Base-by-base conservation (phyloP, 2,888 invertebrate genomes). In the Epirrhoe alternata region DNA sequence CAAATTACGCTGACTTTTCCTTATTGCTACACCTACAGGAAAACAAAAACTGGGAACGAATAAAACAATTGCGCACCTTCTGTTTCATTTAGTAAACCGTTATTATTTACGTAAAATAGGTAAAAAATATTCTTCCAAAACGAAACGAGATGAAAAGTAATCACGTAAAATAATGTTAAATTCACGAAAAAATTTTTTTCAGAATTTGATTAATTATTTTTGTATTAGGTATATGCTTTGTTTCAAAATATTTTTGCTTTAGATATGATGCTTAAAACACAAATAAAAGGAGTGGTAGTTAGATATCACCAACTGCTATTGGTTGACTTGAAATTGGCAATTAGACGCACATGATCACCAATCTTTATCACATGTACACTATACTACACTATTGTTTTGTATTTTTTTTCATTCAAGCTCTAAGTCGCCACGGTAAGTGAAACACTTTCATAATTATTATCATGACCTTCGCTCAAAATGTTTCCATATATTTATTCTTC, bases 231-330 rank as follows among this genome's bases (percentile, higher is more conserved):
- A 7, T 33, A 7, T 4, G 5, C 6, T 7, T 35, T 35, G 8
- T 33, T 35, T 8, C 1, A 7, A 35, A 8, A 8, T 8, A 8
- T 35, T 35, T 35, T 12, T 3, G 8, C n/a, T 24, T n/a, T 6
- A 30, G 38, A 35, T 24, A 24, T 24, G 1, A 24, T 38, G 35
- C 51, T 51, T 56, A 45, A 31, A n/a, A 42, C 47, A 45, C 24
- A 38, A 59, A 16, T n/a, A 45, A 63, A 59, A 55, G 6, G 53
- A 42, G 52, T 57, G 53, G 67, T 67, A 63, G 60, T 49, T 63
- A 52, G 56, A 61, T 61, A 52, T 56, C 54, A 72, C 67, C 61
- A 65, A 76, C 83, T 83, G 85, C 83, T 82, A 83, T 84, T 85
- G 84, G 83, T 84, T 84, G 83, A 77, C 71, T 56, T 50, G 63